These are phyloP conservation scores for Axinella damicornis DNA, from an alignment of 37 sponge, comb jelly and placozoan genomes.

Conservation along the genomic window DNA sequence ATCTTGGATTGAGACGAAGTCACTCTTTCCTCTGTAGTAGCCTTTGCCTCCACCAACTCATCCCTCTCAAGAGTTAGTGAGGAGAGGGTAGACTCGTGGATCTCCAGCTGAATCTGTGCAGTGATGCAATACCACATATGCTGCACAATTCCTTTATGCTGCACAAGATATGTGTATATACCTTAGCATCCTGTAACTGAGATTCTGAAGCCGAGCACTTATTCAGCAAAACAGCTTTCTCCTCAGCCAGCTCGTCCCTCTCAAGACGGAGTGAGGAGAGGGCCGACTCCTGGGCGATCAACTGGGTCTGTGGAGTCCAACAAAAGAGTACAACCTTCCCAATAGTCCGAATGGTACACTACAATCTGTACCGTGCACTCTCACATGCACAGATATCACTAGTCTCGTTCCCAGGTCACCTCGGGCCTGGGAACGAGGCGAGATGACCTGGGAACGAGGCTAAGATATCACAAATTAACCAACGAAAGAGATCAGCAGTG, in stretches of 20 bases:
- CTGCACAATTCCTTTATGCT: too few species aligned
- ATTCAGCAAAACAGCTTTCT: background rate
- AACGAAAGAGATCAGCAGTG: too few species aligned
- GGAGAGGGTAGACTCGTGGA: background rate
- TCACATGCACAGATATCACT: too few species aligned
- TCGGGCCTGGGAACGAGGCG: too few species aligned
- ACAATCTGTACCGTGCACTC: too few species aligned
- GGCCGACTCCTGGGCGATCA: background rate
- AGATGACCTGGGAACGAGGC: too few species aligned
- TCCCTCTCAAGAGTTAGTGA: background rate
- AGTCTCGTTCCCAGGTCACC: too few species aligned
- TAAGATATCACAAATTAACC: too few species aligned
- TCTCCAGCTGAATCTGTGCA: background rate
- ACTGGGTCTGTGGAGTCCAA: background rate
- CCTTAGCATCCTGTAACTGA: background rate
- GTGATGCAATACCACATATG: background rate
- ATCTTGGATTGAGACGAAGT: too few species aligned
- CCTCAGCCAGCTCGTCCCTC: background rate
- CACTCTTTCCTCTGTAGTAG: background rate
- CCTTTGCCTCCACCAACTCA: background rate
- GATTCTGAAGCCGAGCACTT: background rate
- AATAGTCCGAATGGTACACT: too few species aligned
- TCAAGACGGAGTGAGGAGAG: background rate
- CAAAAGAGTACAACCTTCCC: too few species aligned
- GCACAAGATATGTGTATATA: too few species aligned